A percentile compares a stretch with the other conserved stretches of the same genome.
Conservation (phyloP, 2,797 vertebrate species). For the Darevskia mixta region DNA sequence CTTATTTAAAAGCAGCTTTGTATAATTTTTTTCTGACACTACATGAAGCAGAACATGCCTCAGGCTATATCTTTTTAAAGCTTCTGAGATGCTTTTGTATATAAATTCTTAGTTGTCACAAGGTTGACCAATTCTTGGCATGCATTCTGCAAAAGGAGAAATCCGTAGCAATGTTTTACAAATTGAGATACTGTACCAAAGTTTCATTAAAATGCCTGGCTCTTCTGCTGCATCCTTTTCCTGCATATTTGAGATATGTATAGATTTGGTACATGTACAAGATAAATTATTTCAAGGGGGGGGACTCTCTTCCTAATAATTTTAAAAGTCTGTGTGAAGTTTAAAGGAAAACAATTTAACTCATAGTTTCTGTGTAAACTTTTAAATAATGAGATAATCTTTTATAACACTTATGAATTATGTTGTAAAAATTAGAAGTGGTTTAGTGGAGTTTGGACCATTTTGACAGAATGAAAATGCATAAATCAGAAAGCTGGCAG, state of each 20-base stretch:
- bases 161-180: conserved; percentile 73
- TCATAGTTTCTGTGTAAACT: conserved; percentile 26
- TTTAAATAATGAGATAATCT: conserved; percentile 48
- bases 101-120: conserved; percentile 77
- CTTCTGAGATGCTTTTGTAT: conserved; percentile 71
- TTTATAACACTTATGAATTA: conserved; percentile 39
- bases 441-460: conserved; percentile 35
- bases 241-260: conserved; percentile 65
- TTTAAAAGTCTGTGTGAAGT: conserved; percentile 64
- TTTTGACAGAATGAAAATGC: conserved; percentile 29
- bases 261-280: conserved; percentile 59
- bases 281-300: conserved; percentile 50
- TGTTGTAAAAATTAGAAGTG: conserved; percentile 20
- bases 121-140: conserved; percentile 73
- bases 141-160: conserved; percentile 67
- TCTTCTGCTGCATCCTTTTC: conserved; percentile 61
- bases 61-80: conserved; percentile 75
- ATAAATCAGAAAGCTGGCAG: background rate
- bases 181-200: conserved; percentile 64
- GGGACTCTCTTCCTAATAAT: conserved; percentile 25
- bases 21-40: conserved; percentile 76
- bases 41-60: conserved; percentile 77
- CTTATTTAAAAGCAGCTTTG: conserved; percentile 79
- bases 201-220: conserved; percentile 54
- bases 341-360: conserved; percentile 56